Evolutionary conservation across 2,797 vertebrate species (phyloP).

Genomic region (Alca torda): DNA sequence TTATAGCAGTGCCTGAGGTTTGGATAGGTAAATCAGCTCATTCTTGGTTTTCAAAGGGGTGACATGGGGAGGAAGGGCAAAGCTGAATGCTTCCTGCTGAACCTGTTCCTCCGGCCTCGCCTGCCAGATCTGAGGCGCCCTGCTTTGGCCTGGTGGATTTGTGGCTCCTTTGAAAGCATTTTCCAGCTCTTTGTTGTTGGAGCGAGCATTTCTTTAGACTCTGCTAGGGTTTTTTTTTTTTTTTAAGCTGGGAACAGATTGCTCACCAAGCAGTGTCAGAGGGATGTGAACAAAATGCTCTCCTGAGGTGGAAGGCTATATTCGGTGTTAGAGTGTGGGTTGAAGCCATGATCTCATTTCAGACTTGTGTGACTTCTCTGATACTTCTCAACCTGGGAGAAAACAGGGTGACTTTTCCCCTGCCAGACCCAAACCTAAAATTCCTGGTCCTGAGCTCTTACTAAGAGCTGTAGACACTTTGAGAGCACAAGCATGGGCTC

Average conservation of each 20-base stretch:
- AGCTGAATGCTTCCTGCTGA: constrained; percentile 31
- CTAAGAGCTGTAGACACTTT: not conserved
- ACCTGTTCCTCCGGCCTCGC: not conserved
- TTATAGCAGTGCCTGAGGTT: not conserved
- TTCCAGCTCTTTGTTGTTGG: constrained; percentile 10
- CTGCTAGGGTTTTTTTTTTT: not conserved
- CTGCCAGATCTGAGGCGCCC: not conserved
- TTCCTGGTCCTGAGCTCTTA: not conserved
- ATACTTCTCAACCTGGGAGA: not conserved
- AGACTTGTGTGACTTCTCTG: not conserved
- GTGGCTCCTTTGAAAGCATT: constrained; percentile 43
- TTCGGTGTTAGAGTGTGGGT: not conserved
- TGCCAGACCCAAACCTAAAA: not conserved
- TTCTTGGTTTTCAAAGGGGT: constrained; percentile 14
- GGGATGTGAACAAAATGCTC: not conserved
- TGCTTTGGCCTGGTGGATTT: constrained; percentile 11
- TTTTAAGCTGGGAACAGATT: not conserved
- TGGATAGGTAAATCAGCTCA: not conserved
- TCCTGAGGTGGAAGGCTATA: not conserved
- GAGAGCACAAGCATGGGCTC: not conserved
- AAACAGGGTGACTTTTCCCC: not conserved
- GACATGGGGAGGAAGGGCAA: not conserved
- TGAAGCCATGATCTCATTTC: not conserved
- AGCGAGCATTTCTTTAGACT: not conserved
- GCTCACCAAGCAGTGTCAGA: not conserved